Evolutionary conservation across 2,113 vertebrate species (phyloP).

Genomic region (Cricetomys ansorgei): DNA sequence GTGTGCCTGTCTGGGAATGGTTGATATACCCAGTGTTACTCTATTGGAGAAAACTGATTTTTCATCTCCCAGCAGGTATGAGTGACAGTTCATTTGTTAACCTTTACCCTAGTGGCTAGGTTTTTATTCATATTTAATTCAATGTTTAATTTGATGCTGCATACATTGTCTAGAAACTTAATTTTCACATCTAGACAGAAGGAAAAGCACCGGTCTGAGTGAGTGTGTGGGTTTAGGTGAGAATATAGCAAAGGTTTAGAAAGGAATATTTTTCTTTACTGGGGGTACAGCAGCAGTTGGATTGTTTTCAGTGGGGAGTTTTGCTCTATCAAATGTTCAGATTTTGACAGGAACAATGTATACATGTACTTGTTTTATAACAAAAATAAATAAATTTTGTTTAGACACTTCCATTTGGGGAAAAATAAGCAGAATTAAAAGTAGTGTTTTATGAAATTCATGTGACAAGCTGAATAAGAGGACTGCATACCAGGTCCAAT

Average conservation of each 20-base stretch:
- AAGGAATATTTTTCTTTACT: neutral
- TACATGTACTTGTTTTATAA: neutral
- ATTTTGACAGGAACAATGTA: neutral
- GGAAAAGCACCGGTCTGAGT: neutral
- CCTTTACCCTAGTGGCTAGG: too few relatives aligned
- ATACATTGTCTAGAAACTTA: neutral
- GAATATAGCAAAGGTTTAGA: neutral
- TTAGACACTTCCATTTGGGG: constrained; percentile 6
- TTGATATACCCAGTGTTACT: too few relatives aligned
- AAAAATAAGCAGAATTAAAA: neutral
- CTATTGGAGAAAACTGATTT: too few relatives aligned
- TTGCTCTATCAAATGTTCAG: neutral
- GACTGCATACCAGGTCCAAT: constrained; percentile 84
- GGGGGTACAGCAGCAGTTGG: neutral
- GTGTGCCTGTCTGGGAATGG: too few relatives aligned
- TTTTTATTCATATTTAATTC: too few relatives aligned
- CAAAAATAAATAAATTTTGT: constrained; percentile 21
- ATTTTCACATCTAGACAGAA: neutral
- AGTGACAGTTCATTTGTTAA: too few relatives aligned
- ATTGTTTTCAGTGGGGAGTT: neutral
- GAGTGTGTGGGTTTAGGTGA: too few relatives aligned
- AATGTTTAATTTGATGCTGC: neutral
- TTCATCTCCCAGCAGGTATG: too few relatives aligned
- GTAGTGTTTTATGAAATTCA: neutral
- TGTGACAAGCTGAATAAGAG: neutral